Conservation (phyloP, 2,797 vertebrate genomes). For the Pagetopsis macropterus region DNA sequence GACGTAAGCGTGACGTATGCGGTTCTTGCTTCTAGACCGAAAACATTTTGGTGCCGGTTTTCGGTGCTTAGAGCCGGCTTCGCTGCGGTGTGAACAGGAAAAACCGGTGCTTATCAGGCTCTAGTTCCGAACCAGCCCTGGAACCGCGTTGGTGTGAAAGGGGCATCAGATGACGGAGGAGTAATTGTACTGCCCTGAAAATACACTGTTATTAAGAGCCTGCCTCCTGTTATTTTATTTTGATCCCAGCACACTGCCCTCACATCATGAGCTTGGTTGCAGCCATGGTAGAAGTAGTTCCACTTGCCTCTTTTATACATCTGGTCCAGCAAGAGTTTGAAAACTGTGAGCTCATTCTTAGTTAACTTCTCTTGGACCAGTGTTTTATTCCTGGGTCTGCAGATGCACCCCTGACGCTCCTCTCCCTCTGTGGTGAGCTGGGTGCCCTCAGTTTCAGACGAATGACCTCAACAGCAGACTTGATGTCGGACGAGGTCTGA, state of each 20-base stretch:
- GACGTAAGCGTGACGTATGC: too few species aligned
- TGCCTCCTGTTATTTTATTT: background rate
- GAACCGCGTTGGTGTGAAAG: too few species aligned
- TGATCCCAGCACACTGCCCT: background rate
- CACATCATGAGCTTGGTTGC: background rate
- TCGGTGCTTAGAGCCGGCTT: too few species aligned
- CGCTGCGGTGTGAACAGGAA: too few species aligned
- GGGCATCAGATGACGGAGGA: background rate
- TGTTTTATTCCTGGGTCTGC: background rate
- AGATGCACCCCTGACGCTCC: background rate
- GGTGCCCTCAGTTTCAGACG: background rate
- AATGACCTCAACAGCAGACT: background rate
- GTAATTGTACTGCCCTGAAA: fast-evolving
- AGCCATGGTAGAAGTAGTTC: background rate
- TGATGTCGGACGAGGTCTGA: background rate
- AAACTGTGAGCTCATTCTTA: background rate
- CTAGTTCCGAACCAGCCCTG: too few species aligned
- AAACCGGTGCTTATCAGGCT: too few species aligned
- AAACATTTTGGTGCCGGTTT: too few species aligned
- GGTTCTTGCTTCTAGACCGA: too few species aligned
- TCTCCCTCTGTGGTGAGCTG: background rate
- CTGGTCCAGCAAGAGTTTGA: background rate
- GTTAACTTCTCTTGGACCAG: too few species aligned
- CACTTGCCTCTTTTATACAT: background rate
- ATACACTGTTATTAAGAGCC: background rate